phyloP scores from a whole-genome alignment of 2,888 invertebrate species.

The Therioaphis trifolii region DNA sequence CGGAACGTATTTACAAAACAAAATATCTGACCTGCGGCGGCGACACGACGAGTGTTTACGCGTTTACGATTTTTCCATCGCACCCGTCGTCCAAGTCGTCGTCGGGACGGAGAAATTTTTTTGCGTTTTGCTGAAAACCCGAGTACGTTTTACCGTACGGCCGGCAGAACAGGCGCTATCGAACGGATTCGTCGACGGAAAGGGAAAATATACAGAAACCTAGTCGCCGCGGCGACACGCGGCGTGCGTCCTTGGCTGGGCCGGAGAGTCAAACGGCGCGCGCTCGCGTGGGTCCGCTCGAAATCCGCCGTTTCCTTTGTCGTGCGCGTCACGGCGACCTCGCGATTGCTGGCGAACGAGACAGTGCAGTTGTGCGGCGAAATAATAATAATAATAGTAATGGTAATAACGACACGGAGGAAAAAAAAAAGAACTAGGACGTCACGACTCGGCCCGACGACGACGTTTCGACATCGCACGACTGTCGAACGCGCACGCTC shows the following conservation, averaged over 20 bases:
- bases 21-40: no score
- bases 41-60: no score
- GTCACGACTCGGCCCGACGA: conserved; percentile 45
- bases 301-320: conserved; percentile 57
- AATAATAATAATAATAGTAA: conserved; percentile 19
- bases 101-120: no score
- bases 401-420: background rate
- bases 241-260: conserved; percentile 45
- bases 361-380: conserved; percentile 27
- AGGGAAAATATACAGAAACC: background rate
- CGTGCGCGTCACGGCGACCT: conserved; percentile 56
- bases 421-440: conserved; percentile 58
- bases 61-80: no score
- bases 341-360: conserved; percentile 21
- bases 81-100: no score
- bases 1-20: no score
- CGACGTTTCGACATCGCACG: conserved; percentile 51
- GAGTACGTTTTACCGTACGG: no score
- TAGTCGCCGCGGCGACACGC: background rate
- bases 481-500: background rate
- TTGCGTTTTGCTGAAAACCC: no score
- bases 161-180: no score
- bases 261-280: conserved; percentile 33
- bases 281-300: conserved; percentile 17
- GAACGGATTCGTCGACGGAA: no score